Percentiles rank a stretch among this genome's conserved stretches.
phyloP scores from a whole-genome alignment of 2,888 invertebrate genomes.

The Callyntrura guangdongensis region DNA sequence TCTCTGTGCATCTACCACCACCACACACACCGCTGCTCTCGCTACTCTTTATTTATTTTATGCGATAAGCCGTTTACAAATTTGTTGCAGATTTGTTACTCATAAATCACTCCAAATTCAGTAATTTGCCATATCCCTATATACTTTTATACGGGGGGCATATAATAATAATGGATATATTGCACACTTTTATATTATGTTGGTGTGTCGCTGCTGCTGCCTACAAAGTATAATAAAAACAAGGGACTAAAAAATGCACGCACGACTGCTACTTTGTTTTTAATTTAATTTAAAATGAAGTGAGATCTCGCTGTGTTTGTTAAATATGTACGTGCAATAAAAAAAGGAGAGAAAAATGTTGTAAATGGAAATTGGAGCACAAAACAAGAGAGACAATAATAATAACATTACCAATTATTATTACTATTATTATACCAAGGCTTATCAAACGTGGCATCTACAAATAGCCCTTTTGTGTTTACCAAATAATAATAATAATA shows the following conservation, averaged over 20 bases:
- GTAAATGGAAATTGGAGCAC: constrained; percentile 36
- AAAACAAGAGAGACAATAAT: constrained; percentile 13
- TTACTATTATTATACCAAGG: background rate
- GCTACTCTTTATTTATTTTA: background rate
- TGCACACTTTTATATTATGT: no score
- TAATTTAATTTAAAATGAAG: constrained; percentile 37
- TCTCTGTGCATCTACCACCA: background rate
- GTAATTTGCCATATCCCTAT: background rate
- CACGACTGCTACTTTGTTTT: background rate
- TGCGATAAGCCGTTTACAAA: constrained; percentile 29
- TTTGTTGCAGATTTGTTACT: constrained; percentile 30
- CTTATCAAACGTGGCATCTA: constrained; percentile 47
- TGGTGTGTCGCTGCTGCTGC: no score
- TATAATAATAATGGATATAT: no score
- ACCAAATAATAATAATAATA: constrained; percentile 15
- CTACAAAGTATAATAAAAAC: constrained; percentile 20
- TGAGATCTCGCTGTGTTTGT: background rate
- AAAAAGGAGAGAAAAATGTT: background rate
- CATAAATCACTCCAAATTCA: constrained; percentile 33
- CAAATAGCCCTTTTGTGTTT: constrained; percentile 23
- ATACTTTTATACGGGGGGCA: no score
- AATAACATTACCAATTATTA: constrained; percentile 12
- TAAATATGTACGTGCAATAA: no score
- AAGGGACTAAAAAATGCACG: background rate
- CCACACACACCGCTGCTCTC: background rate